Conservation (phyloP, 2,888 invertebrate species). For the Macrosiphum euphorbiae region DNA sequence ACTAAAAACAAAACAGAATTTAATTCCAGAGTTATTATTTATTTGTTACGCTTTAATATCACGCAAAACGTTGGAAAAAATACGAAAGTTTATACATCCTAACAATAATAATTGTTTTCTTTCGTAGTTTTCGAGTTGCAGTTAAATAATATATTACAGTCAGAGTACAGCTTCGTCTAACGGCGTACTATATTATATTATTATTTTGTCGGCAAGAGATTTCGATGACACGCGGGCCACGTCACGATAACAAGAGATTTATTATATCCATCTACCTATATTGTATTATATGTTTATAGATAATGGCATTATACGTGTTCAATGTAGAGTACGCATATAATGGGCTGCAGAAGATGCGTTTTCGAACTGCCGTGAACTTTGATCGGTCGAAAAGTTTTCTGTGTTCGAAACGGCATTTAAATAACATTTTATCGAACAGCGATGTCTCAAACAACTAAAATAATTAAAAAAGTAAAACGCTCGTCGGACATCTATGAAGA, state of each 20-base stretch:
- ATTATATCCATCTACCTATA: background rate
- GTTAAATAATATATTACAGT: background rate
- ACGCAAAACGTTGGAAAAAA: background rate
- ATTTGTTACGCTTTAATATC: slow-evolving; percentile 36
- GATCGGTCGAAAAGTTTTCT: background rate
- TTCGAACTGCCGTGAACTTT: background rate
- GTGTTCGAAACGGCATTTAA: background rate
- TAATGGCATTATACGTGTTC: slow-evolving; percentile 18
- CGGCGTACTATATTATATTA: slow-evolving; percentile 8
- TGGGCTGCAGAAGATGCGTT: background rate
- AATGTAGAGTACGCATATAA: background rate
- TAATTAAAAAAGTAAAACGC: background rate
- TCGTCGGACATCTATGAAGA: background rate
- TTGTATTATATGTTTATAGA: background rate
- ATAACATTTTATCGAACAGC: slow-evolving; percentile 2
- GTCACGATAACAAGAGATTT: slow-evolving; percentile 41
- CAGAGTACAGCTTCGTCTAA: background rate
- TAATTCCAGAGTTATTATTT: slow-evolving; percentile 20
- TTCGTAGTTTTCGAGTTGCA: slow-evolving; percentile 1
- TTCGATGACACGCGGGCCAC: background rate
- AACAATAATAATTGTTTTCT: slow-evolving; percentile 44
- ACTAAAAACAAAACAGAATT: slow-evolving; percentile 34
- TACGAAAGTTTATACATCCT: slow-evolving; percentile 12
- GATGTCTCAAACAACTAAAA: background rate
- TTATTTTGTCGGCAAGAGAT: slow-evolving; percentile 32